phyloP scores from a whole-genome alignment of 2,888 invertebrate genomes.

The Apantesis nais region DNA sequence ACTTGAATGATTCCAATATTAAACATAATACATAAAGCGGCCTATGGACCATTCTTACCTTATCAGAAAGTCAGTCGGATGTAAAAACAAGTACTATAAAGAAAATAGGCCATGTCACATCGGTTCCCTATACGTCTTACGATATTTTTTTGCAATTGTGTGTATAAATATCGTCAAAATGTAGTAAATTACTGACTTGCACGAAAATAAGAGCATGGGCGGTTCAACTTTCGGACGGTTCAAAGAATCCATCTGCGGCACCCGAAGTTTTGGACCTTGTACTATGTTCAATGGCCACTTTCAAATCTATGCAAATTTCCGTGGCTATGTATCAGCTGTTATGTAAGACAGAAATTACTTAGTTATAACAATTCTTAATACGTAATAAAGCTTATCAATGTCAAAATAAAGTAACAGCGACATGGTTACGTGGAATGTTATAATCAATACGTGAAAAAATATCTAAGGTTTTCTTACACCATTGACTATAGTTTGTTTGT shows the following conservation, averaged over 20 bases:
- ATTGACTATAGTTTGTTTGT: constrained; percentile 45
- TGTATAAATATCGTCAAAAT: too few relatives aligned
- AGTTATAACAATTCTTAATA: constrained; percentile 26
- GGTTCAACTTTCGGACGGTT: background rate
- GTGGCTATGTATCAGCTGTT: constrained; percentile 15
- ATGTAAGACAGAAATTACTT: constrained; percentile 35
- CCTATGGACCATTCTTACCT: too few relatives aligned
- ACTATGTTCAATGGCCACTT: constrained; percentile 10
- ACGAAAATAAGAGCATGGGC: too few relatives aligned
- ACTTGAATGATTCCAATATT: too few relatives aligned
- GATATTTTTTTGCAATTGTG: too few relatives aligned
- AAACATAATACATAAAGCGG: too few relatives aligned
- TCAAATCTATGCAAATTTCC: constrained; percentile 14
- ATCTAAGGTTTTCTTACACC: constrained; percentile 52
- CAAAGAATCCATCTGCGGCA: constrained; percentile 7
- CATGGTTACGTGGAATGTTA: constrained; percentile 33
- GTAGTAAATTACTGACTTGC: too few relatives aligned
- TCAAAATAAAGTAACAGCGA: constrained; percentile 25
- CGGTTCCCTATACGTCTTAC: too few relatives aligned
- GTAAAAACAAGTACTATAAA: too few relatives aligned
- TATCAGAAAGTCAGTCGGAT: too few relatives aligned
- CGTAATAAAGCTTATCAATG: constrained; percentile 32
- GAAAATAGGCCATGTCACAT: too few relatives aligned
- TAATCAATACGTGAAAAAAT: constrained; percentile 53
- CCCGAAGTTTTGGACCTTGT: background rate